phyloP scores from a whole-genome alignment of 2,113 vertebrate genomes.

The Neotoma lepida region DNA sequence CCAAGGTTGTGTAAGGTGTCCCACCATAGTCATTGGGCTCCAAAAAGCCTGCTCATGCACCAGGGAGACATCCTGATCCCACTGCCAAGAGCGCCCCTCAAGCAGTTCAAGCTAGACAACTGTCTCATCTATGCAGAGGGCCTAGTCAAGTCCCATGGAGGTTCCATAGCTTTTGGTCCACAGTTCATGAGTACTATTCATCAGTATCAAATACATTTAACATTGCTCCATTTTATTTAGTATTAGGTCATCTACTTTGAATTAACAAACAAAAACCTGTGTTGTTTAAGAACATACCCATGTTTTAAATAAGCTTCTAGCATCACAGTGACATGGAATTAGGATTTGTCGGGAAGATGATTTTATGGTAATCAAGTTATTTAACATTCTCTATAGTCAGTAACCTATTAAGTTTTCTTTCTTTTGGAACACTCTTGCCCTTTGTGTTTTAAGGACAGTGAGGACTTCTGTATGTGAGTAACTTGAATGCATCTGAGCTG shows the following conservation, averaged over 20 bases:
- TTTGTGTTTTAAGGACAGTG: not conserved
- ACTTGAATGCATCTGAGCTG: slow-evolving; percentile 6
- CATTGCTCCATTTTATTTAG: not conserved
- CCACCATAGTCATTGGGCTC: no score
- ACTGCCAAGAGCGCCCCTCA: no score
- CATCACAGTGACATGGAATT: not conserved
- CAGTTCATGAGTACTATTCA: no score
- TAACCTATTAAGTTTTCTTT: not conserved
- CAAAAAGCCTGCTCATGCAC: no score
- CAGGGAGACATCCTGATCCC: no score
- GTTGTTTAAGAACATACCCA: not conserved
- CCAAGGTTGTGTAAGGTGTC: no score
- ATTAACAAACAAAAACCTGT: not conserved
- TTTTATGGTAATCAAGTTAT: slow-evolving; percentile 38
- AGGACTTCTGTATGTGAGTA: not conserved
- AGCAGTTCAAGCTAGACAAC: no score
- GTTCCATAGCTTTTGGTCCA: no score
- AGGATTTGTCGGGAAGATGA: not conserved
- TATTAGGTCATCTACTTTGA: not conserved
- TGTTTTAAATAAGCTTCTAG: not conserved
- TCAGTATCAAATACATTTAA: not conserved
- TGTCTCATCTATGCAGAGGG: no score
- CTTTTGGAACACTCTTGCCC: not conserved
- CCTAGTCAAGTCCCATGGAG: no score
- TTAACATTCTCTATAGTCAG: not conserved